These are phyloP conservation scores for Parnassius mnemosyne DNA, from an alignment of 2,888 invertebrate species.

Conservation along the genomic window DNA sequence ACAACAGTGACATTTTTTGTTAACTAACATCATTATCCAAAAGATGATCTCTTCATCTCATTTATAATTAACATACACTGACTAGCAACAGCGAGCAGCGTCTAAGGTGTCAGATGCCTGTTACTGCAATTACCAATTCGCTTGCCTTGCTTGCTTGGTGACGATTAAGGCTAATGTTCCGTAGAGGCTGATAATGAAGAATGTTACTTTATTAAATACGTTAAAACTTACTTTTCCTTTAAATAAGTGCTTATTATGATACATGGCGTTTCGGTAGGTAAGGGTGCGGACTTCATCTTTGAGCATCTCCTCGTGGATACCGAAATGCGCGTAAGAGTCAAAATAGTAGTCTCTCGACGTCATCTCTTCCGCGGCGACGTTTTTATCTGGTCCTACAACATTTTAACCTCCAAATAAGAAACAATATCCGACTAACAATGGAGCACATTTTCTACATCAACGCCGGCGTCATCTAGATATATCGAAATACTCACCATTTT, in stretches of 20 bases:
- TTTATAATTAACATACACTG: no score
- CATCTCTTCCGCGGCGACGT: constrained; percentile 94
- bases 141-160: no score
- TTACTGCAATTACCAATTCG: no score
- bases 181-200: no score
- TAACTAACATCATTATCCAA: no score
- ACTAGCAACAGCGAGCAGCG: no score
- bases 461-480: constrained; percentile 39
- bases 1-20: no score
- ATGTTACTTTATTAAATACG: no score
- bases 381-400: constrained; percentile 67
- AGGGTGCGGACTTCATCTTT: constrained; percentile 99
- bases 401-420: constrained; percentile 34
- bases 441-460: constrained; percentile 65
- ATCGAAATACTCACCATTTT: constrained; percentile 64
- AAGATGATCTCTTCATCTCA: no score
- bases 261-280: constrained; percentile 99
- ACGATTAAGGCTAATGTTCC: no score
- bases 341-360: constrained; percentile 99
- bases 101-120: no score
- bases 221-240: constrained; percentile 85
- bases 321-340: constrained; percentile 99
- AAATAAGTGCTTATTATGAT: constrained; percentile 99
- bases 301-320: constrained; percentile 99
- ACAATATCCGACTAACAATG: constrained; percentile 39